Base-by-base conservation (phyloP, 2,888 invertebrate genomes). In the Noctuana brunneofusca region DNA sequence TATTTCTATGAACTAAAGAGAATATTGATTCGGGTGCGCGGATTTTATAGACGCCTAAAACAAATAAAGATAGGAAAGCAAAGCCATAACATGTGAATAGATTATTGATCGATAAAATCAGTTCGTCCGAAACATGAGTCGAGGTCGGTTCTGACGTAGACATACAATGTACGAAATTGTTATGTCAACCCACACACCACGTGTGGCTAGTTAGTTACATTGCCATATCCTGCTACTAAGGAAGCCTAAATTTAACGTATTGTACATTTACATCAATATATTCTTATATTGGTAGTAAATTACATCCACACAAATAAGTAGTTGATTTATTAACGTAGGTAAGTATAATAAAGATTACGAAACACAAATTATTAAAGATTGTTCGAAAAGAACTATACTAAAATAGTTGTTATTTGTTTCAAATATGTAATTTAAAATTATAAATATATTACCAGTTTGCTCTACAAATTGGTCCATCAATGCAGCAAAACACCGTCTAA, bases 111-210 rank as follows among this genome's bases (percentile, higher is more conserved):
- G 75, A 77, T 74, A 76, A 75, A 74, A 71, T 75, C 72, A 69
- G 66, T 66, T 70, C 63, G 50, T 63, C 56, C 56, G 53, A 58
- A 63, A 63, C 58, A 38, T 30, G 48, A 58, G 74, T 71, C 76
- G 79, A 79, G 79, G 81, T 77, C 78, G 71, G 43, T 30, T 66
- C 65, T 83, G 83, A 84, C 83, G 82, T 75, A 78, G 77, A 71
- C 66, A 35, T 66, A 68, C 66, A 70, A 66, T 71, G 69, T 65
- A 68, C 69, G 62, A 71, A 71, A 71, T 71, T 71, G 69, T 69
- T 72, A 55, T 68, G 71, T 71, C 68, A 70, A 68, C 70, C 69
- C 70, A 72, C 74, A 73, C 53, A 54, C 53, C 43, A 50, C 50
- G 56, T 50, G 62, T 32, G 11, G 38, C 16, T 49, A 16, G 41